phyloP scores from a whole-genome alignment of 1,140 invertebrate species.

The Dreissena rostriformis region DNA sequence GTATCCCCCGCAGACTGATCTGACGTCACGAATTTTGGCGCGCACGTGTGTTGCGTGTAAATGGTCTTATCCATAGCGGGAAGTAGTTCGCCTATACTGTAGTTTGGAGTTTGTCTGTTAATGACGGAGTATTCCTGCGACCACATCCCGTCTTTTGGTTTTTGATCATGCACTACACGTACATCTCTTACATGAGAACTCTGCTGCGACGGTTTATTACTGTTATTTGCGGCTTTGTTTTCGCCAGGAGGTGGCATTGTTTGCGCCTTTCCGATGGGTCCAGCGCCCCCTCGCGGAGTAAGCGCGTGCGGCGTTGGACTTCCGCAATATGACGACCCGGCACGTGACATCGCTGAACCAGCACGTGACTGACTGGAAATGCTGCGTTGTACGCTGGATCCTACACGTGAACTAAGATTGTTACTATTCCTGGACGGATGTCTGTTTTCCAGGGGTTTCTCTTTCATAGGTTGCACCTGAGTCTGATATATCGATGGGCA shows the following conservation, averaged over 20 bases:
- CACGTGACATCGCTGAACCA: neutral
- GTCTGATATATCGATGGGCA: neutral
- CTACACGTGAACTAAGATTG: neutral
- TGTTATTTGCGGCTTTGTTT: too few relatives aligned
- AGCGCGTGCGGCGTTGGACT: neutral
- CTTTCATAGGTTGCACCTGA: neutral
- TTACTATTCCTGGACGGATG: neutral
- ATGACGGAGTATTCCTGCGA: conserved; percentile 31
- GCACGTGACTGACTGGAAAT: neutral
- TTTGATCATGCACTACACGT: conserved; percentile 25
- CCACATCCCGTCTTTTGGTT: conserved; percentile 47
- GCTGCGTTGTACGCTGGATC: neutral
- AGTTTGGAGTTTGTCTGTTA: conserved; percentile 28
- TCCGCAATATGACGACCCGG: neutral
- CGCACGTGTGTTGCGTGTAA: conserved; percentile 19
- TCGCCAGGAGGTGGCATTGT: too few relatives aligned
- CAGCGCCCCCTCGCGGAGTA: too few relatives aligned
- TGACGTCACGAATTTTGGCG: neutral
- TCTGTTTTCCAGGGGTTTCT: neutral
- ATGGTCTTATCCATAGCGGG: conserved; percentile 50
- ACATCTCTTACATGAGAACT: conserved; percentile 27
- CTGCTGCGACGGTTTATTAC: neutral
- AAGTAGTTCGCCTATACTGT: conserved; percentile 37
- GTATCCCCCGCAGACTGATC: neutral
- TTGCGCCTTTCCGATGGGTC: too few relatives aligned